Evolutionary conservation across 2,113 vertebrate species (phyloP), one percentile per base, ranked within the genome.

Genomic region (Numida meleagris): DNA sequence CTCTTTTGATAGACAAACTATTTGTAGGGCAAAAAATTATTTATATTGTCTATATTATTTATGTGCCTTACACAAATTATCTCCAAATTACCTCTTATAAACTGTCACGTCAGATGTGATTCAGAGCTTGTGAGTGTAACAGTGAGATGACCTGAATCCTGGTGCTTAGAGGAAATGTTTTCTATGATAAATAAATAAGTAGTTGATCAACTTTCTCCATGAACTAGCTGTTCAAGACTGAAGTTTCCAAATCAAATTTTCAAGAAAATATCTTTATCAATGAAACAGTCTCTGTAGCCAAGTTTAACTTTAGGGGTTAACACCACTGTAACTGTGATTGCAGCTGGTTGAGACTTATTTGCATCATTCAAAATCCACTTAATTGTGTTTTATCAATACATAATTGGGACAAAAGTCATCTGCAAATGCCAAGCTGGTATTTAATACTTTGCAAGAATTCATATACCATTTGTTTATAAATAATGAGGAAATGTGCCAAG

Each of bases 151-250:
- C n/a, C 23, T 43, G 10, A 89, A 48, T 55, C 76, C 43, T 29
- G 66, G 25, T 25, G 50, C 45, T 73, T 7, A 5, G 6, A 84
- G 51, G 72, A 95, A 96, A 93, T 75, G 4, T 27, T 82, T 94
- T 65, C 33, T 93, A 15, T 90, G 80, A 94, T 81, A 81, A 45
- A 85, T 50, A 87, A 67, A 46, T 70, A 83, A 91, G 91, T 31
- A 73, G 46, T 63, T 65, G 53, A 48, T 82, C 53, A 76, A 19
- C 70, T 72, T 48, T 82, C 53, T 74, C 55, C 55, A 81, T 68
- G 36, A 90, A 74, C 17, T 77, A 46, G 70, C 53, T 82, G 65
- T 77, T 55, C 34, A 77, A 55, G 15, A 58, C 58, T 86, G 57
- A 86, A 61, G 3, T 91, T 93, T 88, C n/a, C 57, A 81, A 86